phyloP scores from a whole-genome alignment of 2,888 invertebrate genomes.

The Sesia bembeciformis region DNA sequence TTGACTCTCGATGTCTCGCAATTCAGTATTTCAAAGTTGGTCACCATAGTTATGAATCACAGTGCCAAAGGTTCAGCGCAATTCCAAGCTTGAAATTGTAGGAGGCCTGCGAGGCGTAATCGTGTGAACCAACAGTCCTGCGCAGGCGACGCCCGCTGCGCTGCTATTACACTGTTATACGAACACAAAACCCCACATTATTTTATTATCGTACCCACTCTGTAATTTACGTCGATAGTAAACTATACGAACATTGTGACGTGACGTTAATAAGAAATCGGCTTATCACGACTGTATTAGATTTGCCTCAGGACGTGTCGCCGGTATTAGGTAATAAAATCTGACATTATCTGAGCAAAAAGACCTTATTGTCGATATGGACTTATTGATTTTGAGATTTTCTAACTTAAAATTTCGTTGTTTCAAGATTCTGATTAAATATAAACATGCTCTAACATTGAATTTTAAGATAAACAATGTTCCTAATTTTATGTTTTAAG shows the following conservation, averaged over 20 bases:
- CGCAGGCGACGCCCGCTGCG: conserved; percentile 8
- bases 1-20: too few species aligned
- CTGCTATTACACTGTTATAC: conserved; percentile 34
- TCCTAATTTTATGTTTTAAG: too few species aligned
- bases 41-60: neutral
- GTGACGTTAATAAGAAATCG: conserved; percentile 48
- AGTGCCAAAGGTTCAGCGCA: neutral
- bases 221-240: conserved; percentile 28
- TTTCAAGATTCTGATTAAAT: too few species aligned
- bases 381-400: too few species aligned
- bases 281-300: conserved; percentile 43
- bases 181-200: conserved; percentile 36
- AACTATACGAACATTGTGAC: conserved; percentile 30
- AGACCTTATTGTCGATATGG: too few species aligned
- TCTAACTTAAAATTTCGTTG: too few species aligned
- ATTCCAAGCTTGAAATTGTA: conserved; percentile 12
- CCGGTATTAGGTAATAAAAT: neutral
- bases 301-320: conserved; percentile 27
- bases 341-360: too few species aligned
- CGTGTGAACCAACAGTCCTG: conserved; percentile 19
- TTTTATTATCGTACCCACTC: conserved; percentile 43
- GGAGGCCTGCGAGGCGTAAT: conserved; percentile 23
- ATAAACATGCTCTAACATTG: too few species aligned
- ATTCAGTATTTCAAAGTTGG: too few species aligned
- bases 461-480: too few species aligned